Conservation (phyloP, 2,888 invertebrate species). For the Thera britannica region DNA sequence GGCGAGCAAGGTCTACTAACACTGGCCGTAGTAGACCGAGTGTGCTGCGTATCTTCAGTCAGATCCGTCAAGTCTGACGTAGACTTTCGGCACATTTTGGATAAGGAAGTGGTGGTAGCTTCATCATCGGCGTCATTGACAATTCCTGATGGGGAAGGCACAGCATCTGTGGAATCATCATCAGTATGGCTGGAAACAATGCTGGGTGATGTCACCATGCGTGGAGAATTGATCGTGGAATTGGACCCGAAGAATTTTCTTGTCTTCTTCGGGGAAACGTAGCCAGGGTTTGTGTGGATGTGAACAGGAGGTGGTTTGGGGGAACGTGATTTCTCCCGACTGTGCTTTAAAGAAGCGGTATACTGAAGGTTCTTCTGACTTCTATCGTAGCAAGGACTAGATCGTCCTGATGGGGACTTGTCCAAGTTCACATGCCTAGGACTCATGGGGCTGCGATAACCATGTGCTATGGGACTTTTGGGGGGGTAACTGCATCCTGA, state of each 20-base stretch:
- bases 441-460: constrained; percentile 85
- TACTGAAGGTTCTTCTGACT: constrained; percentile 64
- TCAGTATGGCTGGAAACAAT: constrained; percentile 81
- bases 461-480: constrained; percentile 81
- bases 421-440: constrained; percentile 86
- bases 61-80: constrained; percentile 90
- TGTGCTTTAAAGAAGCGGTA: constrained; percentile 74
- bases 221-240: constrained; percentile 76
- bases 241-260: constrained; percentile 75
- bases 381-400: constrained; percentile 73
- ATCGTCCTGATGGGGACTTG: constrained; percentile 74
- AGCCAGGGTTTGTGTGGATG: constrained; percentile 86
- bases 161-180: constrained; percentile 74
- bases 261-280: constrained; percentile 81
- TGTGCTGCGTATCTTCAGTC: constrained; percentile 84
- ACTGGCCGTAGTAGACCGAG: constrained; percentile 81
- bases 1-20: constrained; percentile 87
- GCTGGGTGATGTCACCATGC: constrained; percentile 75
- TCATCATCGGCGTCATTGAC: constrained; percentile 77
- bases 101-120: constrained; percentile 74
- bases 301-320: constrained; percentile 83
- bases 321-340: constrained; percentile 73
- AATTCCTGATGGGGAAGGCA: constrained; percentile 73
- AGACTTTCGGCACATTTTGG: constrained; percentile 87
- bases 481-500: constrained; percentile 81